Evolutionary conservation across 1,140 invertebrate genomes (phyloP), one percentile per base, ranked within the genome.

Genomic region (Camponotus floridanus): DNA sequence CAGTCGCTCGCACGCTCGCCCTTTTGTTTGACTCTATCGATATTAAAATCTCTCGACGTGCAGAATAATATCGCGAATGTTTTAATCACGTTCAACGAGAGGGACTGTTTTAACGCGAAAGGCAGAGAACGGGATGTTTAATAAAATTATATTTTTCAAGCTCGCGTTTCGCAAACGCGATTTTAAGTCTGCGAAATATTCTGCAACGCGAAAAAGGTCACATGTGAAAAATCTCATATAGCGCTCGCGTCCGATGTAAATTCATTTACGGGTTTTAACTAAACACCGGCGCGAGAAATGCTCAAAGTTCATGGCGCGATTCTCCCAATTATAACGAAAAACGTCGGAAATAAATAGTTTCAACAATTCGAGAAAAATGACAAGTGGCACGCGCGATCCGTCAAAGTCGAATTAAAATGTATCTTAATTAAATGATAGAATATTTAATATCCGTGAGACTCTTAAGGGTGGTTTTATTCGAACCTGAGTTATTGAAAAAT

Each of bases 131-230:
- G 15, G 4, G 2, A 26, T 39, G 9, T 51, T 62, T 26, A 18
- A 73, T 48, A 45, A 26, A 74, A 83, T 83, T 51, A 42, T 11
- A 6, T 33, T 61, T 80, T 74, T 18, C 36, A 73, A 80, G 21
- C 55, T 39, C 36, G 73, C 55, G 57, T 13, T 2, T 11, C 18
- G 31, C 39, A 31, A 36, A 48, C 55, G 67, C 15, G 79, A 74
- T 74, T 83, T 74, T n/a, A 26, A 61, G 55, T 36, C 2, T 2
- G 55, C 18, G 0, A 48, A 74, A 45, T 48, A 31, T 33, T 13
- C 15, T 8, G 15, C 1, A 33, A 8, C 33, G 33, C 13, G 18
- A 61, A 36, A 61, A 61, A 62, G 68, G 39, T 83, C 68, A 45
- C n/a, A 39, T 21, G 55, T 26, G 31, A 73, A 8, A 9, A 26